A percentile compares a stretch with the other conserved stretches of the same genome.
Evolutionary conservation across 1,140 invertebrate species (phyloP).

Genomic region (Samia ricini): DNA sequence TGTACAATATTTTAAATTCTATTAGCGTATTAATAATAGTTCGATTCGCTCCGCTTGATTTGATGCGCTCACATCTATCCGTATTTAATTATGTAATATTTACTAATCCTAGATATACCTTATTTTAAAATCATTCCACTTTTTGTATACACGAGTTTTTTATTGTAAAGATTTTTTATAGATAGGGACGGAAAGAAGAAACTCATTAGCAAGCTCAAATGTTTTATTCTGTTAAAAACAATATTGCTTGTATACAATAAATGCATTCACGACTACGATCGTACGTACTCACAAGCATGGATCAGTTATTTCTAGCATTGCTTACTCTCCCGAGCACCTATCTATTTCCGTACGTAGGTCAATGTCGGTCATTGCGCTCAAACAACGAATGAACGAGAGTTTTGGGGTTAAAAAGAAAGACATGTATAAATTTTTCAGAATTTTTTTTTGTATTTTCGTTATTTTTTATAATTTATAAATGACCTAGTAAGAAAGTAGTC

Average conservation of each 20-base stretch:
- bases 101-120: too few species aligned
- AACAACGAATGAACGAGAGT: not conserved
- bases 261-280: not conserved
- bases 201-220: not conserved
- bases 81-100: too few species aligned
- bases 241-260: constrained; percentile 3
- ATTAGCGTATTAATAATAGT: too few species aligned
- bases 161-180: too few species aligned
- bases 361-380: constrained; percentile 56
- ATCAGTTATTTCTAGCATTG: constrained; percentile 8
- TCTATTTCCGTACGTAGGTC: constrained; percentile 44
- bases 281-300: not conserved
- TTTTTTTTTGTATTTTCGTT: constrained; percentile 72
- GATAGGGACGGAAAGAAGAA: not conserved
- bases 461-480: constrained; percentile 78
- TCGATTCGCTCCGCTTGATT: too few species aligned
- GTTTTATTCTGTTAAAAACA: not conserved
- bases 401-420: constrained; percentile 29
- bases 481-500: constrained; percentile 78
- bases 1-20: too few species aligned
- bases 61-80: too few species aligned
- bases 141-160: too few species aligned
- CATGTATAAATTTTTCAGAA: constrained; percentile 59
- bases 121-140: too few species aligned
- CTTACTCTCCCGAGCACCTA: not conserved